Percentiles rank a stretch among this genome's conserved stretches.
Evolutionary conservation across 2,113 vertebrate species (phyloP).

Genomic region (Mustela lutreola): DNA sequence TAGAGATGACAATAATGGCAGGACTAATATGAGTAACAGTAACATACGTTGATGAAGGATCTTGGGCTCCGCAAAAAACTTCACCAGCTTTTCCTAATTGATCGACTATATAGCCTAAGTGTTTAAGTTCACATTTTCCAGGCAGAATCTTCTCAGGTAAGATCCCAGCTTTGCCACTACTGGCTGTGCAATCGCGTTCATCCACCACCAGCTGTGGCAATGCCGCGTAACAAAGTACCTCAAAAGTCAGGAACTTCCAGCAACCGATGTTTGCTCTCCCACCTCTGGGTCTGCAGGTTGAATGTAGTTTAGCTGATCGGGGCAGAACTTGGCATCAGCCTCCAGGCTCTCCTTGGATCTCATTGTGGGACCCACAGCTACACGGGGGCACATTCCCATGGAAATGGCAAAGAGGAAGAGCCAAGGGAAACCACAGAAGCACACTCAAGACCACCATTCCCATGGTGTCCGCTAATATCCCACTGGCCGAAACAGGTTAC

Average conservation of each 20-base stretch:
- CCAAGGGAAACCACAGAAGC: background rate
- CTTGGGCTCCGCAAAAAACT: background rate
- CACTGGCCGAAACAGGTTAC: background rate
- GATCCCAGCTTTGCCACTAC: background rate
- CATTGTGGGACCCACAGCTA: background rate
- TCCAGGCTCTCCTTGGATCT: background rate
- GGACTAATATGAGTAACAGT: background rate
- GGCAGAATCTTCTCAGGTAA: background rate
- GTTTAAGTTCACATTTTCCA: background rate
- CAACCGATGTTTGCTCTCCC: no score
- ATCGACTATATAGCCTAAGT: background rate
- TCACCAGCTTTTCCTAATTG: background rate
- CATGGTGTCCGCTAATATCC: background rate
- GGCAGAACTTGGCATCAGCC: background rate
- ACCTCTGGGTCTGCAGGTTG: fast-evolving
- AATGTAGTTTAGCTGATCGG: background rate
- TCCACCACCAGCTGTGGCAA: background rate
- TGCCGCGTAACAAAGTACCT: background rate
- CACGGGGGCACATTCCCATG: background rate
- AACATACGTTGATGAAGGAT: background rate
- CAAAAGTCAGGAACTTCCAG: background rate
- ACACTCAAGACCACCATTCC: background rate
- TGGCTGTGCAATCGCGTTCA: background rate
- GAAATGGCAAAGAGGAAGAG: background rate
- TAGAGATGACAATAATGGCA: background rate